phyloP scores from a whole-genome alignment of 2,888 invertebrate species.

The Tetranychus piercei region DNA sequence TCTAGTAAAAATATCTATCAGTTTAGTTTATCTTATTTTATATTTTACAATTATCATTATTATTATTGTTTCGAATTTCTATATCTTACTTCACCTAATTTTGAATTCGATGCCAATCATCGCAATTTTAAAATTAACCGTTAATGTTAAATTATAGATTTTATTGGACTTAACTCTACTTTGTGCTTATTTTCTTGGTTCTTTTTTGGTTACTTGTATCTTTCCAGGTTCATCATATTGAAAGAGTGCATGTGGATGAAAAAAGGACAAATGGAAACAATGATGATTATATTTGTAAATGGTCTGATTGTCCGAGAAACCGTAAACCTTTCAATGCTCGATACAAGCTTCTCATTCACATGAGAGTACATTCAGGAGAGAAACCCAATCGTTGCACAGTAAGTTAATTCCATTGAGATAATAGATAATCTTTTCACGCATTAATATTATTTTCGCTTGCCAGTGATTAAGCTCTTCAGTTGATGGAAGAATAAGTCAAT shows the following conservation, averaged over 20 bases:
- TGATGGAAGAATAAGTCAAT: too few relatives aligned
- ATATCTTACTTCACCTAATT: too few relatives aligned
- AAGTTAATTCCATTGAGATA: slow-evolving; percentile 37
- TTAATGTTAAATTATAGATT: too few relatives aligned
- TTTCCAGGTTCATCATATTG: background rate
- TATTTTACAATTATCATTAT: too few relatives aligned
- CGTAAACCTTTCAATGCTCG: slow-evolving; percentile 87
- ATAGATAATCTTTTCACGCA: background rate
- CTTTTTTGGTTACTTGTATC: too few relatives aligned
- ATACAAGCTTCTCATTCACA: slow-evolving; percentile 87
- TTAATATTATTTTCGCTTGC: background rate
- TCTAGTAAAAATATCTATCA: too few relatives aligned
- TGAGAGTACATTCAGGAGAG: slow-evolving; percentile 93
- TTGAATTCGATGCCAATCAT: too few relatives aligned
- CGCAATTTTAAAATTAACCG: too few relatives aligned
- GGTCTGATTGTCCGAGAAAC: slow-evolving; percentile 74
- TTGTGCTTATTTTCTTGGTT: too few relatives aligned
- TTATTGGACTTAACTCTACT: too few relatives aligned
- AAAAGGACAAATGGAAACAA: slow-evolving; percentile 31
- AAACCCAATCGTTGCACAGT: slow-evolving; percentile 95
- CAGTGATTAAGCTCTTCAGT: background rate
- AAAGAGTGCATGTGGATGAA: background rate
- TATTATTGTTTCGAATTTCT: too few relatives aligned
- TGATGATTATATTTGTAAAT: slow-evolving; percentile 77
- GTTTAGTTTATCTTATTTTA: too few relatives aligned